Evolutionary conservation across 2,888 invertebrate species (phyloP).

Genomic region (Apamea sordens): DNA sequence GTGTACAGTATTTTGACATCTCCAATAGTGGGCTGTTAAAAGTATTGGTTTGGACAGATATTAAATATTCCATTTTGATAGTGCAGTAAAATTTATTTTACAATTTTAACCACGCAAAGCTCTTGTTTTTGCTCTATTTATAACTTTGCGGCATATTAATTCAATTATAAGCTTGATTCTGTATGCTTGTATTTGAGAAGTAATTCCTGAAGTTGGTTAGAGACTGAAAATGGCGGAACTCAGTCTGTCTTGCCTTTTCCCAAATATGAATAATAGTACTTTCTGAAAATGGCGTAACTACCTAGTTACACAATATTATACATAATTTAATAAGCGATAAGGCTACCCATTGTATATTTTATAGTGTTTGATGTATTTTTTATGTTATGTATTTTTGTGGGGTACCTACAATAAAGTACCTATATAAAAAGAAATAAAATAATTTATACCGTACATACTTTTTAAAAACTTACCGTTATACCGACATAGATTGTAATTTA

Average conservation of each 20-base stretch:
- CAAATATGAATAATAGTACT: too few species aligned
- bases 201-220: not conserved
- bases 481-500: not conserved
- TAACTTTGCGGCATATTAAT: not conserved
- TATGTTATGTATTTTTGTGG: too few species aligned
- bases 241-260: too few species aligned
- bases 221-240: not conserved
- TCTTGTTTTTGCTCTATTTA: not conserved
- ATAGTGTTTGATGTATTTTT: too few species aligned
- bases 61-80: conserved; percentile 5
- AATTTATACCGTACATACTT: not conserved
- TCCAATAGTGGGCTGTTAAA: conserved; percentile 15
- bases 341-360: too few species aligned
- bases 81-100: not conserved
- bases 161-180: not conserved
- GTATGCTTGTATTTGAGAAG: not conserved
- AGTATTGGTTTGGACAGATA: conserved; percentile 12
- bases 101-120: conserved; percentile 16
- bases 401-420: too few species aligned
- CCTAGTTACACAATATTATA: too few species aligned
- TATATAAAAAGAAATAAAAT: too few species aligned
- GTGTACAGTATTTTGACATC: conserved; percentile 29
- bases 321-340: too few species aligned
- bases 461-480: not conserved
- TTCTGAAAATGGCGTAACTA: not conserved